Conservation (phyloP, 1,140 invertebrate genomes). For the Octopus sinensis region DNA sequence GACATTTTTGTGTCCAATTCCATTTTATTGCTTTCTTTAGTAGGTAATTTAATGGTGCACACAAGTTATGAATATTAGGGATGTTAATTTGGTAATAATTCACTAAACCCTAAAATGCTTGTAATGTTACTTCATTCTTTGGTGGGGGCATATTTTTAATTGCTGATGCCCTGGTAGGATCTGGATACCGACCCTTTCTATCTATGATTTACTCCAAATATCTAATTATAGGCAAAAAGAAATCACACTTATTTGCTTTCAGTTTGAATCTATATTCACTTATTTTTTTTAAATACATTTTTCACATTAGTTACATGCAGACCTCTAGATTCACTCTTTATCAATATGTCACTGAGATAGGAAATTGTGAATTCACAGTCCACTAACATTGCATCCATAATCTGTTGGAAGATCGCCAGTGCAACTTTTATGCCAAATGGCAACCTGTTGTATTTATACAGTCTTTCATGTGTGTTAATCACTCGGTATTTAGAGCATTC, state of each 20-base stretch:
- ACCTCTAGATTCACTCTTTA: neutral
- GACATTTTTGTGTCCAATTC: too few species aligned
- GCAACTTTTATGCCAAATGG: neutral
- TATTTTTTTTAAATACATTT: neutral
- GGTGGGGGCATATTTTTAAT: too few species aligned
- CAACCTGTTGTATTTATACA: neutral
- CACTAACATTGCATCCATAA: neutral
- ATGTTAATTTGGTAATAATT: too few species aligned
- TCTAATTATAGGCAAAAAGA: neutral
- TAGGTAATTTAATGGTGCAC: too few species aligned
- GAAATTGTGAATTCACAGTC: neutral
- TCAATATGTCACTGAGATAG: neutral
- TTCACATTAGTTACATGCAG: neutral
- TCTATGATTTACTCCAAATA: neutral
- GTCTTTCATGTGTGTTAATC: neutral
- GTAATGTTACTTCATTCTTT: too few species aligned
- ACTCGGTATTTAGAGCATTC: neutral
- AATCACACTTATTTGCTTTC: neutral
- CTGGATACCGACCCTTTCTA: neutral
- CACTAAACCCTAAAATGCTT: too few species aligned
- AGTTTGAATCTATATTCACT: neutral
- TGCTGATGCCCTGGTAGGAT: neutral
- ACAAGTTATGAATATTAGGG: too few species aligned
- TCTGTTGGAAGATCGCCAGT: neutral
- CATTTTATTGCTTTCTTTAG: too few species aligned